A percentile compares a stretch with the other conserved stretches of the same genome.
Evolutionary conservation across 2,797 vertebrate species (phyloP).

Genomic region (Muscicapa comitata): DNA sequence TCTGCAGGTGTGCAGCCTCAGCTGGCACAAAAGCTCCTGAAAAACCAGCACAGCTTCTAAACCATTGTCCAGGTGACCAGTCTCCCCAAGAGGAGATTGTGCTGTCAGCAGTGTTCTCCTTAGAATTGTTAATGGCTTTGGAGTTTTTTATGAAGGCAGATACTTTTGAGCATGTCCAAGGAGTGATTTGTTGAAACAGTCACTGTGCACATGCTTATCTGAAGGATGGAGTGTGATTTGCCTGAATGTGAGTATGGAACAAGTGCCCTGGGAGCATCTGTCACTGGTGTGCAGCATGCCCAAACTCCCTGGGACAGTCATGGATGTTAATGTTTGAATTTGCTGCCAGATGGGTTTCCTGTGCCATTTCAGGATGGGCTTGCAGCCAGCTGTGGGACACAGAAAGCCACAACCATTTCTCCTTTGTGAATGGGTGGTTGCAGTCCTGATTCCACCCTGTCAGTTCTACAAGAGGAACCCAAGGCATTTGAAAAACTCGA

Average conservation of each 20-base stretch:
- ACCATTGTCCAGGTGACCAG: not conserved
- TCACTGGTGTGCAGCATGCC: not conserved
- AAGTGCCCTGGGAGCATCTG: not conserved
- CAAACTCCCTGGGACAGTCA: not conserved
- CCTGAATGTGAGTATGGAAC: not conserved
- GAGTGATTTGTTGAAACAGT: not conserved
- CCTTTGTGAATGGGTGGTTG: not conserved
- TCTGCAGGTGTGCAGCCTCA: not conserved
- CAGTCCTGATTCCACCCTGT: not conserved
- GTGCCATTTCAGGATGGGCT: not conserved
- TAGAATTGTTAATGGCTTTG: slow-evolving; percentile 26
- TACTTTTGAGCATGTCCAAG: not conserved
- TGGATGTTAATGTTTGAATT: not conserved
- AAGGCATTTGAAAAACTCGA: not conserved
- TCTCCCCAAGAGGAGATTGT: not conserved
- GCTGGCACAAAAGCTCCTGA: slow-evolving; percentile 2
- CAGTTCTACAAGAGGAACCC: not conserved
- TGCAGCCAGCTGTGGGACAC: not conserved
- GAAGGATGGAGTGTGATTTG: not conserved
- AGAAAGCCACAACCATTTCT: not conserved
- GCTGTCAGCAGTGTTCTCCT: not conserved
- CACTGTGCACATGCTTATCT: not conserved
- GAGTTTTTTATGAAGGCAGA: not conserved
- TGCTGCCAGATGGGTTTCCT: not conserved
- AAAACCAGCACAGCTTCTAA: not conserved